phyloP scores from a whole-genome alignment of 2,888 invertebrate genomes.

The Macrosiphum euphorbiae region DNA sequence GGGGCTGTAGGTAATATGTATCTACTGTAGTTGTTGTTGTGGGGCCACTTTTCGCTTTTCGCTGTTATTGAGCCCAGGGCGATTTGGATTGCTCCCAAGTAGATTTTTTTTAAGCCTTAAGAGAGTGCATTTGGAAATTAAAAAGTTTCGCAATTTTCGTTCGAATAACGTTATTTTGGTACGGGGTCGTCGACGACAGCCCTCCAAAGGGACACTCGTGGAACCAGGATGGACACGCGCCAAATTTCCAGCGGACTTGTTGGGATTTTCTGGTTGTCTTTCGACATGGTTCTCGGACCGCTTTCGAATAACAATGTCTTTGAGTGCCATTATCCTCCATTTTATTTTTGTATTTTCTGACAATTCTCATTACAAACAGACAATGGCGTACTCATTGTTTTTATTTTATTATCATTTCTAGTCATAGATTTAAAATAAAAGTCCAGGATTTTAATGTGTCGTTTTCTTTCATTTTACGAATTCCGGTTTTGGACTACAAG shows the following conservation, averaged over 20 bases:
- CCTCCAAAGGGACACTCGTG: not conserved
- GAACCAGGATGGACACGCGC: conserved; percentile 11
- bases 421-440: not conserved
- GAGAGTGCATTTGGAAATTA: conserved; percentile 25
- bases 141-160: conserved; percentile 27
- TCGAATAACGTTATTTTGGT: conserved; percentile 18
- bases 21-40: not conserved
- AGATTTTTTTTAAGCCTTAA: not conserved
- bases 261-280: conserved; percentile 31
- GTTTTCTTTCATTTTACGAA: not conserved
- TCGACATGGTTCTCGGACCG: not conserved
- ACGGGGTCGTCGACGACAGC: not conserved
- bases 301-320: not conserved
- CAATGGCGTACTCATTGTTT: not conserved
- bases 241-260: conserved; percentile 39
- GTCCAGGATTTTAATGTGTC: not conserved
- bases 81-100: conserved; percentile 19
- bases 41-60: not conserved
- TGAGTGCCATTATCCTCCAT: not conserved
- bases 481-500: not conserved
- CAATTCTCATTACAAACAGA: not conserved
- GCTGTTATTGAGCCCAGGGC: not conserved
- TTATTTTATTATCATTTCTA: not conserved
- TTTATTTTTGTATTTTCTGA: not conserved
- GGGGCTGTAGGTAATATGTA: not conserved